Conservation (phyloP, 2,888 invertebrate genomes). For the Amphiduros pacificus region DNA sequence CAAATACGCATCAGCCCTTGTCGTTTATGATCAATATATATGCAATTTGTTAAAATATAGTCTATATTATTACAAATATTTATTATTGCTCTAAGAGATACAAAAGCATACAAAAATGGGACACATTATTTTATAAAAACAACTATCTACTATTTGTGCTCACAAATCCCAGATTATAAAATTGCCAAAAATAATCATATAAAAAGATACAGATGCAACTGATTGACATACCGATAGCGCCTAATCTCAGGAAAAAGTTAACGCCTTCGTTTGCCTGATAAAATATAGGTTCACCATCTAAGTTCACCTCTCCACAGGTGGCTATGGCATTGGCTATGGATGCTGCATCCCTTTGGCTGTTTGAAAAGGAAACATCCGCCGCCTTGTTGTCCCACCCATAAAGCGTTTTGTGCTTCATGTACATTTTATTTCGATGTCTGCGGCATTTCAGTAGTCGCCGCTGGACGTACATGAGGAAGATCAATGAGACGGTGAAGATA, state of each 20-base stretch:
- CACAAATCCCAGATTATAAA: no score
- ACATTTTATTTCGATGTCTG: no score
- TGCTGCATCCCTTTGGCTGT: not conserved
- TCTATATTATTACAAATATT: no score
- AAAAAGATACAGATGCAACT: no score
- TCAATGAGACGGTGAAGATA: constrained; percentile 5
- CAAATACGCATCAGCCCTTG: no score
- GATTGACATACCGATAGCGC: constrained; percentile 1
- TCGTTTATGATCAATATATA: no score
- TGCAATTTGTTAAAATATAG: no score
- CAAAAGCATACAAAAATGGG: no score
- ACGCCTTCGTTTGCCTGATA: not conserved
- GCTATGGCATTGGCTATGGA: not conserved
- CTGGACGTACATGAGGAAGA: constrained; percentile 6
- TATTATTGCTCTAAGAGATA: no score
- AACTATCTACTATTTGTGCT: no score
- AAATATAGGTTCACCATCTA: not conserved
- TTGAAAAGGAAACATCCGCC: not conserved
- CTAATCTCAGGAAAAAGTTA: constrained; percentile 8
- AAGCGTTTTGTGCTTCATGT: not conserved
- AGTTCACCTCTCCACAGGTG: not conserved
- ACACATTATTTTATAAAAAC: no score
- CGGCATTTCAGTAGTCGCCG: constrained; percentile 2
- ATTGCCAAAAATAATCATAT: no score
- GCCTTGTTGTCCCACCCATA: not conserved